These are phyloP conservation scores for Archocentrus centrarchus DNA, from an alignment of 2,113 vertebrate genomes.

Conservation along the genomic window DNA sequence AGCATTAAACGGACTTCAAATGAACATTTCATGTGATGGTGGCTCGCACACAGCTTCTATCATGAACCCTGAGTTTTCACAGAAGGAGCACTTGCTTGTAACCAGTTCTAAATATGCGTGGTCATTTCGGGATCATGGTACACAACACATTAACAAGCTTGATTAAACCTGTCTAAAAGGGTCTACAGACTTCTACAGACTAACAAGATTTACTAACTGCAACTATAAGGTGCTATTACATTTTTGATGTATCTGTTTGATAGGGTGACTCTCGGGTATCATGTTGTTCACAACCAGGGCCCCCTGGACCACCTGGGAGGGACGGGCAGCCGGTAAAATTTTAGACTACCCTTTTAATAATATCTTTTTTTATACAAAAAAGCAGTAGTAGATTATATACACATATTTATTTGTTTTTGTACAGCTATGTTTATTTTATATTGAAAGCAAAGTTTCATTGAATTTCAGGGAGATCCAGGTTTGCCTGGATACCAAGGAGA, in stretches of 20 bases:
- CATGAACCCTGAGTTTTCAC: neutral
- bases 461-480: constrained; percentile 55
- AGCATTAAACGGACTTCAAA: neutral
- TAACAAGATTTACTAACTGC: neutral
- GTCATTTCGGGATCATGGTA: neutral
- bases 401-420: neutral
- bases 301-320: constrained; percentile 45
- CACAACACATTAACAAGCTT: neutral
- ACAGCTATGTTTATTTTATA: neutral
- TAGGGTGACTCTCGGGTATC: constrained; percentile 58
- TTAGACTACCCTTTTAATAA: neutral
- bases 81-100: neutral
- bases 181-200: neutral
- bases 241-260: neutral
- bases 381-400: neutral
- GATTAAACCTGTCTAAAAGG: neutral
- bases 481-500: constrained; percentile 33
- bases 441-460: neutral
- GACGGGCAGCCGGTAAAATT: constrained; percentile 50
- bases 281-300: neutral
- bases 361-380: neutral
- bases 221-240: neutral
- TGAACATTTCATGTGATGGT: neutral
- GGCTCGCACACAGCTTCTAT: neutral
- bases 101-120: neutral